Conservation (phyloP, 2,797 vertebrate genomes). For the Sebastes variabilis region DNA sequence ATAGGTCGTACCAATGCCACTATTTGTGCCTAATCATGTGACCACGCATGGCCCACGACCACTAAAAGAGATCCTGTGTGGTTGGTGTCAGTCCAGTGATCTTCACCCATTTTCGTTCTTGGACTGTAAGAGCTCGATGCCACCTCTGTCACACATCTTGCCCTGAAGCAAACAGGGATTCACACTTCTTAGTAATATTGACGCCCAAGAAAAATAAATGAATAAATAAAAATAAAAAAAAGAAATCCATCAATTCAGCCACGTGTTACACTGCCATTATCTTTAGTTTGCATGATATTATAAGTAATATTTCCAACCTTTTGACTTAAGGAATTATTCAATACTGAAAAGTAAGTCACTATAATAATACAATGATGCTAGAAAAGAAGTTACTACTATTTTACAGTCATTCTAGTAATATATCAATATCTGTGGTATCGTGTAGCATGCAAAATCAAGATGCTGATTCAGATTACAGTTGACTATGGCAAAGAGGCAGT, state of each 20-base stretch:
- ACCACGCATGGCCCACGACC: conserved; percentile 92
- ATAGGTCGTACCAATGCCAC: conserved; percentile 90
- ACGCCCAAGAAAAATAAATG: conserved; percentile 88
- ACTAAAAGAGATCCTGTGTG: conserved; percentile 98
- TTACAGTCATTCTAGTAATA: conserved; percentile 65
- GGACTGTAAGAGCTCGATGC: conserved; percentile 99
- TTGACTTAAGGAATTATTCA: conserved; percentile 49
- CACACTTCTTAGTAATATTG: conserved; percentile 99
- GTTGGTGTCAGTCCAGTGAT: conserved; percentile 98
- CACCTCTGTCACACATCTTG: conserved; percentile 99
- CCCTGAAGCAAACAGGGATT: conserved; percentile 99
- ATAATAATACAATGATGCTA: conserved; percentile 58
- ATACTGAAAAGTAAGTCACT: conserved; percentile 54
- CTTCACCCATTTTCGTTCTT: conserved; percentile 99
- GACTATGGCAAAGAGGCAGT: conserved; percentile 88
- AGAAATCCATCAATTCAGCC: conserved; percentile 90
- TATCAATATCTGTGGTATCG: conserved; percentile 80
- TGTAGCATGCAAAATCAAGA: conserved; percentile 88
- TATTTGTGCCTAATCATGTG: conserved; percentile 95
- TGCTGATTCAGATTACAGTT: conserved; percentile 80
- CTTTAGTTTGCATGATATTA: conserved; percentile 78
- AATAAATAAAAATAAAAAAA: conserved; percentile 73
- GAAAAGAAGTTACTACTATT: conserved; percentile 48
- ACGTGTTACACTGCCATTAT: conserved; percentile 87
- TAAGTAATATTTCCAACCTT: conserved; percentile 85